Evolutionary conservation across 2,113 vertebrate species (phyloP).

Genomic region (Todiramphus chloris): DNA sequence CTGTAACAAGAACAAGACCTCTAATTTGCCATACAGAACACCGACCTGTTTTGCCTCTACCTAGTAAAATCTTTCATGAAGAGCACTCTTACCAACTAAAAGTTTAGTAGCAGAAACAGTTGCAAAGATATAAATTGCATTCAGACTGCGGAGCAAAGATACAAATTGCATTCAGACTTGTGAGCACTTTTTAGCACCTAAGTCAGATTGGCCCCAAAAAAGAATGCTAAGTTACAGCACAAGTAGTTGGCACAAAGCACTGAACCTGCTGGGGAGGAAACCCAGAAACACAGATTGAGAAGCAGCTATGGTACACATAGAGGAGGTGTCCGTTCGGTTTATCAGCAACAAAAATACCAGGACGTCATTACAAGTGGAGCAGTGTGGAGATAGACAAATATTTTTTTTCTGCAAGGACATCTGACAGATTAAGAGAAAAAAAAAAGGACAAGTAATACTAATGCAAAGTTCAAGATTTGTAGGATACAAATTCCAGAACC

Average conservation of each 20-base stretch:
- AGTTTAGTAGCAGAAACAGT: background rate
- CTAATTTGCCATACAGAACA: background rate
- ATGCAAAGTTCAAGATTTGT: accelerated
- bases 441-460: background rate
- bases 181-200: background rate
- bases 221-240: background rate
- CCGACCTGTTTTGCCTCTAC: background rate
- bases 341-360: background rate
- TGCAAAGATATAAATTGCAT: background rate
- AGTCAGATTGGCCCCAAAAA: background rate
- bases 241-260: background rate
- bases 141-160: background rate
- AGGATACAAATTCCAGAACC: background rate
- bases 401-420: background rate
- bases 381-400: background rate
- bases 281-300: background rate
- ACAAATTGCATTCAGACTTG: background rate
- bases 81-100: background rate
- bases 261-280: accelerated
- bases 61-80: background rate
- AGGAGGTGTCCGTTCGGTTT: background rate
- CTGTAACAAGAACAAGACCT: background rate
- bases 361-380: background rate
- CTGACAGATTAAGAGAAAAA: background rate
- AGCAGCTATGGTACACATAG: background rate